Evolutionary conservation across 2,888 invertebrate species (phyloP).

Genomic region (Pegoplata infirma): DNA sequence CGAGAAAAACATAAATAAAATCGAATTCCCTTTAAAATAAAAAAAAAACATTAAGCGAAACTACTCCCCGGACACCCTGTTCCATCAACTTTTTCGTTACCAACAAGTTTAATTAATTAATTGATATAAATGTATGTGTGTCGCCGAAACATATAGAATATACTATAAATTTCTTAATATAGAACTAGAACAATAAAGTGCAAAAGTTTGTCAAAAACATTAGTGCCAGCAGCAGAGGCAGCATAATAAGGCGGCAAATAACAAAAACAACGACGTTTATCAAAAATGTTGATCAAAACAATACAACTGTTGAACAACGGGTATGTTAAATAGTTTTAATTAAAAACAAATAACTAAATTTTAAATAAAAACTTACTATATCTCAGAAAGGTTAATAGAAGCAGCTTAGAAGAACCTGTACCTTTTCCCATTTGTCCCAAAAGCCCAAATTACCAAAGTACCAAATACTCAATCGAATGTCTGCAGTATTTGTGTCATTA

Average conservation of each 20-base stretch:
- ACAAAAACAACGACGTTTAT: neutral
- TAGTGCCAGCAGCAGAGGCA: neutral
- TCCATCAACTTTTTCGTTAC: neutral
- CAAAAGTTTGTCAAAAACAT: conserved; percentile 27
- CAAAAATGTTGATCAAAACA: conserved; percentile 54
- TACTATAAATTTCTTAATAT: neutral
- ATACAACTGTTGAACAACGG: conserved; percentile 41
- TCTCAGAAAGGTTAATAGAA: no score
- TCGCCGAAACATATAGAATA: neutral
- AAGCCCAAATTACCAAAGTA: no score
- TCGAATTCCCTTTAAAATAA: neutral
- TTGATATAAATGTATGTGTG: neutral
- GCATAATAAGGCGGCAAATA: no score
- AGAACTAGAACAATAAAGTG: conserved; percentile 30
- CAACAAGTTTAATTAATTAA: neutral
- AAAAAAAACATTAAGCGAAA: neutral
- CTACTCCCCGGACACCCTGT: neutral
- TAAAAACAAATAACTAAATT: no score
- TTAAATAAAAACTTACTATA: neutral
- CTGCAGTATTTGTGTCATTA: neutral
- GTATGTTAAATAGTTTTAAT: conserved; percentile 27
- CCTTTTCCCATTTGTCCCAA: no score
- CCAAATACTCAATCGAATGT: neutral
- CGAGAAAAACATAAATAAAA: neutral
- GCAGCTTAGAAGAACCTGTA: no score